Base-by-base conservation (phyloP, 2,888 invertebrate species). In the Ichneumoninae sp. region DNA sequence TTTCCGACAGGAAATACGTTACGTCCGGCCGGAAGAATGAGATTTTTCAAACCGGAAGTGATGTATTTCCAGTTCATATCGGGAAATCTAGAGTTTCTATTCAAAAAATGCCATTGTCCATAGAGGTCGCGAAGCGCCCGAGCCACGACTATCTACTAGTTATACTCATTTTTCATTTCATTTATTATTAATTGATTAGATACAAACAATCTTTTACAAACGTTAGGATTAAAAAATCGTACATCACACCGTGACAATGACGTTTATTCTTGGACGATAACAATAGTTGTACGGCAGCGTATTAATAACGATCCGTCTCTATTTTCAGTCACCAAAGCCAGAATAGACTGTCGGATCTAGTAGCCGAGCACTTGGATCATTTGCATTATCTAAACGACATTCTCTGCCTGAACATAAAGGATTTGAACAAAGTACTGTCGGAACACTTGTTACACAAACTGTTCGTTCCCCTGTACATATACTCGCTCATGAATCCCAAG, bases 341-440 rank as follows among this genome's bases (percentile, higher is more conserved):
- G 92, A 97, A 97, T 90, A 96, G 98, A 90, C 95, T 99, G 70
- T 96, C 98, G 13, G 99, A 99, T 94, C 94, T 99, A 86, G 98
- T 99, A 1, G 99, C 99, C 0, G 99, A 99, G 94, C 99, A 99
- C 94, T 94, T 99, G 87, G 99, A 99, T 94, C 98, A 99, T 93
- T 95, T 99, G 16, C 99, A 99, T 94, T 99, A 99, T 93, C 95
- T 99, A 80, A 99, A 99, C 92, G 99, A 99, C 92, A 99, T 99
- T 89, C 95, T 99, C 26, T 96, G 98, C 91, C 95, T 99, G 81
- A 97, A 98, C 93, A 98, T 99, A 89, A 96, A 97, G 74, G 98
- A 98, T 91, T 95, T 99, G 77, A 99, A 99, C 94, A 97, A 98
- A 90, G 98, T 99, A 68, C 94, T 99, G 78, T 98, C 98, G 0